Conservation (phyloP, 2,113 vertebrate species). For the Gnathonemus echidnorhynchus region DNA sequence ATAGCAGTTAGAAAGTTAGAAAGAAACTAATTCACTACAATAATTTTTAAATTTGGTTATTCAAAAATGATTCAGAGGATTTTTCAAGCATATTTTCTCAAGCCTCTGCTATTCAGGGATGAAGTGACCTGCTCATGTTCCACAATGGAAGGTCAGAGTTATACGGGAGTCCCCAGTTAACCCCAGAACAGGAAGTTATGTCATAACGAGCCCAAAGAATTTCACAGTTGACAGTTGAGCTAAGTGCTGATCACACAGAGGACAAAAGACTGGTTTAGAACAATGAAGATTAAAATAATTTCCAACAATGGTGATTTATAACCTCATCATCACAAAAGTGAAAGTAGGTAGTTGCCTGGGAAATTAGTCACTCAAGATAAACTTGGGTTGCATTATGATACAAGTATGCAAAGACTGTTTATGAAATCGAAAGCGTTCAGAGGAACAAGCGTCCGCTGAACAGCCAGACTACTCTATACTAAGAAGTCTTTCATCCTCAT, state of each 20-base stretch:
- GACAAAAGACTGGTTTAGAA: not conserved
- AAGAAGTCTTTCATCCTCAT: not conserved
- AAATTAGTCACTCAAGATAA: not conserved
- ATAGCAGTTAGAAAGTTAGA: not conserved
- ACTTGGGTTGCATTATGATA: not conserved
- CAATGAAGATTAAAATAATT: not conserved
- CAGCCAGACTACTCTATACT: not conserved
- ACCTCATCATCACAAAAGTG: not conserved
- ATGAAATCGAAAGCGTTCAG: not conserved
- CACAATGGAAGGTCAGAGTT: not conserved
- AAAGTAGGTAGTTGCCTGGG: not conserved
- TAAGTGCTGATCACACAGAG: not conserved
- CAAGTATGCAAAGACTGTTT: not conserved
- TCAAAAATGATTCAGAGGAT: not conserved
- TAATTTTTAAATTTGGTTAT: not conserved
- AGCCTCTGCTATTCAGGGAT: not conserved
- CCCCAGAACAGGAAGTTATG: not conserved
- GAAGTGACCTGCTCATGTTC: not conserved
- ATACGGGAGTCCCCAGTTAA: not conserved
- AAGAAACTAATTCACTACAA: not conserved
- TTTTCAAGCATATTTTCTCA: not conserved
- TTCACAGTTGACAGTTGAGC: not conserved
- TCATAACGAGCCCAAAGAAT: not conserved
- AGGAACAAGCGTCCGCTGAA: not conserved
- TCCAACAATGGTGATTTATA: not conserved